A percentile compares a stretch with the other conserved stretches of the same genome.
Conservation (phyloP, 2,888 invertebrate species). For the Agrypnus murinus region DNA sequence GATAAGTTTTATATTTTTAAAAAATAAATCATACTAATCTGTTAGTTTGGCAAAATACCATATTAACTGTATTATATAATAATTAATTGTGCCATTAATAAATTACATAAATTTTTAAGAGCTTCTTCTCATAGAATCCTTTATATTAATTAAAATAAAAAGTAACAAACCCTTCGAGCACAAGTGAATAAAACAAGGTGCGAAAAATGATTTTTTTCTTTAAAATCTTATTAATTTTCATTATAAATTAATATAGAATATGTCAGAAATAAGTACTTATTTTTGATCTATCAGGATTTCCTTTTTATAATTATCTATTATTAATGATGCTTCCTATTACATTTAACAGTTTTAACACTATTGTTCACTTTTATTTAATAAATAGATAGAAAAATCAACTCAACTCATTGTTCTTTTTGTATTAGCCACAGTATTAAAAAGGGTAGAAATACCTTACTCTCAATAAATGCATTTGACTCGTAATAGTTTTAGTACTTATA, state of each 20-base stretch:
- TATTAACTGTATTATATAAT: neutral
- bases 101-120: neutral
- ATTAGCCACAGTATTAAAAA: neutral
- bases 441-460: slow-evolving; percentile 10
- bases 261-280: slow-evolving; percentile 13
- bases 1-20: slow-evolving; percentile 39
- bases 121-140: neutral
- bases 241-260: slow-evolving; percentile 1
- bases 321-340: no score
- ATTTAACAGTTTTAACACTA: neutral
- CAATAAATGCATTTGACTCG: slow-evolving; percentile 18
- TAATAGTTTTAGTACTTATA: neutral
- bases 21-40: slow-evolving; percentile 41
- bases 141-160: slow-evolving; percentile 21
- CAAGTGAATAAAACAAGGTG: slow-evolving; percentile 38
- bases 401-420: neutral
- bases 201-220: neutral
- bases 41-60: slow-evolving; percentile 35
- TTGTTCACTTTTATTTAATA: no score
- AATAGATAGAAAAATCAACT: no score
- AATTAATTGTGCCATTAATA: slow-evolving; percentile 14
- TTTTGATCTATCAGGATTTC: neutral
- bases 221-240: neutral
- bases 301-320: no score
- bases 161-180: slow-evolving; percentile 18